Percentiles rank a stretch among this genome's conserved stretches.
Conservation (phyloP, 2,797 vertebrate species). For the Scomberomorus guttatus region DNA sequence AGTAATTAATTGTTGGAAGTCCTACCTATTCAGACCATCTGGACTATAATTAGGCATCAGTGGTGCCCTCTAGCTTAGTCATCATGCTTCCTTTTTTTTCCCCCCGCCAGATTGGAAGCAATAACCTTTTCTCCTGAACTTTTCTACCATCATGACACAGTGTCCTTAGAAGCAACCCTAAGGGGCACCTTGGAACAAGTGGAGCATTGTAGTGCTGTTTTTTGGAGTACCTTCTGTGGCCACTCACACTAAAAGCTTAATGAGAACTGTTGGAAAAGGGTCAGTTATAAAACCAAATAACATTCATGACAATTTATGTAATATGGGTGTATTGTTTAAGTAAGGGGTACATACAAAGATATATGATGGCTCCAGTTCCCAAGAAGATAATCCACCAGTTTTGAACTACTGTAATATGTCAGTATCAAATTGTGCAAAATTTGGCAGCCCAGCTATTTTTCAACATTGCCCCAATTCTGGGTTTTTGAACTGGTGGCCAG, state of each 20-base stretch:
- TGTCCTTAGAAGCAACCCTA: constrained; percentile 53
- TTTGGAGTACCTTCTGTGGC: constrained; percentile 29
- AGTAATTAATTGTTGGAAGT: constrained; percentile 74
- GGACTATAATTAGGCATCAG: constrained; percentile 79
- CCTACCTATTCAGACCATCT: constrained; percentile 79
- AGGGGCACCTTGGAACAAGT: constrained; percentile 54
- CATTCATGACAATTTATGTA: neutral
- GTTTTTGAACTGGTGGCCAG: neutral
- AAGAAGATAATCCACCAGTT: no score
- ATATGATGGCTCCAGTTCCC: neutral
- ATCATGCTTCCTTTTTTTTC: constrained; percentile 37
- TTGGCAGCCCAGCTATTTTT: neutral
- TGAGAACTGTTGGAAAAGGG: constrained; percentile 17
- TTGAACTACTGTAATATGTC: no score
- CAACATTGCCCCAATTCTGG: neutral
- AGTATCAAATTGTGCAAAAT: neutral
- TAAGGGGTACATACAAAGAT: neutral
- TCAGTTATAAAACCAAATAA: constrained; percentile 25
- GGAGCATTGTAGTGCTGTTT: constrained; percentile 31
- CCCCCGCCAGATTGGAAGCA: constrained; percentile 59
- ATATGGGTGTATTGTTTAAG: neutral
- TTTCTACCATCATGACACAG: constrained; percentile 43
- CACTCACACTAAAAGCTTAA: constrained; percentile 18
- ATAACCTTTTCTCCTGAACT: constrained; percentile 59
- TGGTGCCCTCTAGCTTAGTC: constrained; percentile 64